phyloP scores from a whole-genome alignment of 2,888 invertebrate genomes.

The Drosophila anceps region DNA sequence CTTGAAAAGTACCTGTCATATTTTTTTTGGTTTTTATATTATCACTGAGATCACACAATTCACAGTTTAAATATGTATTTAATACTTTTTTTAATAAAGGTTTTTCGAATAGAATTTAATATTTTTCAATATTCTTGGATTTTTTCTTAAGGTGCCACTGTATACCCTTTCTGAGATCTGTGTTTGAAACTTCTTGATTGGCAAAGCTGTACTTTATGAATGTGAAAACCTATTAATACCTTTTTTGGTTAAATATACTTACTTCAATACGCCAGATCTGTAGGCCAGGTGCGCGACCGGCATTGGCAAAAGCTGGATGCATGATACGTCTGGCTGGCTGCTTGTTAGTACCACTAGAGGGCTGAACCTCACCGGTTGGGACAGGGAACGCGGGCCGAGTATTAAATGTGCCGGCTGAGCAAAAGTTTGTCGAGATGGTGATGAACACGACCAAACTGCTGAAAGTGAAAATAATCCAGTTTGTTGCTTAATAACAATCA shows the following conservation, averaged over 20 bases:
- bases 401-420: conserved; percentile 82
- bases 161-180: neutral
- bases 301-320: conserved; percentile 90
- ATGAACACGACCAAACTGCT: conserved; percentile 75
- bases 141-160: neutral
- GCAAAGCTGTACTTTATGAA: neutral
- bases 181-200: neutral
- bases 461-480: conserved; percentile 35
- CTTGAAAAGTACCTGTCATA: neutral
- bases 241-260: conserved; percentile 52
- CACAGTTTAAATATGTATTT: too few species aligned
- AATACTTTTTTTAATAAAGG: too few species aligned
- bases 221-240: neutral
- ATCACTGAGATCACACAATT: too few species aligned
- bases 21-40: too few species aligned
- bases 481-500: conserved; percentile 6
- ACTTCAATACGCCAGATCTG: conserved; percentile 95
- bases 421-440: conserved; percentile 70
- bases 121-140: neutral
- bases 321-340: conserved; percentile 82
- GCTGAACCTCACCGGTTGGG: conserved; percentile 75
- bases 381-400: conserved; percentile 82
- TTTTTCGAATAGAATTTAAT: too few species aligned
- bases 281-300: conserved; percentile 89
- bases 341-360: conserved; percentile 68